Conservation (phyloP, 2,797 vertebrate species). For the Hephaestus fuliginosus region DNA sequence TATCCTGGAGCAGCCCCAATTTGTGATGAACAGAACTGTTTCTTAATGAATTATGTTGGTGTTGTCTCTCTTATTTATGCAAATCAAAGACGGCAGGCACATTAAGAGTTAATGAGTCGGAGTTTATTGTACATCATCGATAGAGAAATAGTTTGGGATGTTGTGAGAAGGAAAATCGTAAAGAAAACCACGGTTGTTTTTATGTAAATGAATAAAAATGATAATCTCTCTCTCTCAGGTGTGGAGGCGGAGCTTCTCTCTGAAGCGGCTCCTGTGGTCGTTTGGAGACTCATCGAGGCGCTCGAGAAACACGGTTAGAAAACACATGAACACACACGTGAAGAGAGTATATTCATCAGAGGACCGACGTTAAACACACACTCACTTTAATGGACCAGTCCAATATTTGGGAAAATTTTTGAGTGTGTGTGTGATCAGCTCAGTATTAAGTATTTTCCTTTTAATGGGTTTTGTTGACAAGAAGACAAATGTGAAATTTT, state of each 20-base stretch:
- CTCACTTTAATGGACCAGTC: not conserved
- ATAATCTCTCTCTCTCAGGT: constrained; percentile 67
- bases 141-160: constrained; percentile 2
- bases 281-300: constrained; percentile 83
- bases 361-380: not conserved
- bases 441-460: too few relatives aligned
- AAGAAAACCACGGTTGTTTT: not conserved
- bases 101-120: not conserved
- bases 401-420: not conserved
- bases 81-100: not conserved
- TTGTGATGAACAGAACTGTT: too few relatives aligned
- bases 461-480: too few relatives aligned
- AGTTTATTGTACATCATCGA: constrained; percentile 18
- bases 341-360: not conserved
- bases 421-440: too few relatives aligned
- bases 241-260: constrained; percentile 79
- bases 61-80: not conserved
- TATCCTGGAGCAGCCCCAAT: not conserved
- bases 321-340: not conserved
- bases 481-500: too few relatives aligned
- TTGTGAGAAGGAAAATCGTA: not conserved
- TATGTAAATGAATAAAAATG: constrained; percentile 22
- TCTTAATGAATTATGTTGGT: too few relatives aligned
- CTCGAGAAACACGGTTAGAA: constrained; percentile 85
- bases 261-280: constrained; percentile 78